Base-by-base conservation (phyloP, 2,113 vertebrate genomes). In the Epinephelus fuscoguttatus region DNA sequence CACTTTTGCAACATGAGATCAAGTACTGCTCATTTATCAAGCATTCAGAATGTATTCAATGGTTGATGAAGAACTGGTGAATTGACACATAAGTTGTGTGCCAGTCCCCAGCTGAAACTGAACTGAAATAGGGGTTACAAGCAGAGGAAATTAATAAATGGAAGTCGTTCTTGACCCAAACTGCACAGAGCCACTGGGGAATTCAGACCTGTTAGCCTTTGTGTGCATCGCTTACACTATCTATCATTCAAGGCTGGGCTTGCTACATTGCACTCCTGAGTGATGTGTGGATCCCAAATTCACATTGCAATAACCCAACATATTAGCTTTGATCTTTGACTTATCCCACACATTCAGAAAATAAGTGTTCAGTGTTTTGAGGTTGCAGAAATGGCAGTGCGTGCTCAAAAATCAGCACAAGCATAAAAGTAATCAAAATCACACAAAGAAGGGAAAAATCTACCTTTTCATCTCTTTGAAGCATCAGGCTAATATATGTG, bases 1-100 rank as follows among this genome's bases (percentile, higher is more conserved):
- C 23, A 11, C 42, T 75, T 75, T n/a, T 7, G 42, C 49, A 52
- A 30, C 30, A 72, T 78, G 8, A 80, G 40, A 75, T 78, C 59
- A 85, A 83, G 69, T 47, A 1, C 55, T 45, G 25, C 30, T 66
- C 30, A 57, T 85, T 84, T 72, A 60, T 77, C 10, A 42, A 75
- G 49, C n/a, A 62, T 60, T 82, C 0, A 45, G n/a, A 62, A 55
- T 27, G 27, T 21, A 42, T 52, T 75, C 30, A 37, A 6, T 27
- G n/a, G 52, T 55, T 40, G 47, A 81, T 75, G 56, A 78, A 53
- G 64, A 80, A 72, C 47, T 72, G 23, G 23, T 55, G 40, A 66
- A 66, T 5, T n/a, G 50, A 73, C 52, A 62, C 27, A 55, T 21
- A 37, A 30, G 23, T 72, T 57, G 45, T 59, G 60, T 69, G 18